These are phyloP conservation scores for Scolopax rusticola DNA, from an alignment of 2,797 vertebrate genomes.

Conservation along the genomic window DNA sequence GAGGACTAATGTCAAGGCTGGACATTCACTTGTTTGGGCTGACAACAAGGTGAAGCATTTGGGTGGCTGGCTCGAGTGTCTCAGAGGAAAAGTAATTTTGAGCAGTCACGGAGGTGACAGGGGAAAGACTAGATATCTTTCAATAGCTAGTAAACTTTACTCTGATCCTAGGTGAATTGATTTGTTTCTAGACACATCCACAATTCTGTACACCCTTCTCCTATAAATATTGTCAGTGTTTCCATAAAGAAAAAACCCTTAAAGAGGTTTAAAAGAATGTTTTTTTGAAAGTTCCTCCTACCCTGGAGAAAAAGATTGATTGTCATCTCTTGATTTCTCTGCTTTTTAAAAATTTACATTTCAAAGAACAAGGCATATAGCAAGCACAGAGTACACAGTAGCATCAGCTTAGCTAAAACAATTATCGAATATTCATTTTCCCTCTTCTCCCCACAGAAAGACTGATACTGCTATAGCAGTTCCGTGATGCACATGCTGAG, in stretches of 20 bases:
- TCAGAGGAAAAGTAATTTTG: background rate
- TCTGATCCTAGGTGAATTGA: background rate
- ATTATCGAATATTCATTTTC: conserved; percentile 38
- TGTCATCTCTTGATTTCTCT: background rate
- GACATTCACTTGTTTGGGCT: background rate
- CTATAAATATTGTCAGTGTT: background rate
- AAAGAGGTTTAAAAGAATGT: background rate
- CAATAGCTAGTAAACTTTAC: rapidly evolving
- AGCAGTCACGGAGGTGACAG: background rate
- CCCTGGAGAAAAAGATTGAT: background rate
- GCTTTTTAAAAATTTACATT: conserved; percentile 9
- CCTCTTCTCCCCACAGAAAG: background rate
- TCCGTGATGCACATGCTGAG: background rate
- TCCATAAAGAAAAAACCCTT: background rate
- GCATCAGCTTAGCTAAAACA: background rate
- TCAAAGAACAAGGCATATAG: conserved; percentile 9
- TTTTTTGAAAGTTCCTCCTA: background rate
- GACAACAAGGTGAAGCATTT: background rate
- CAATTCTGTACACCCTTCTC: background rate
- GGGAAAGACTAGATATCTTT: background rate
- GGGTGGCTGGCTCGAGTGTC: background rate
- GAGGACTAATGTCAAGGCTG: background rate
- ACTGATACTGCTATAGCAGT: background rate
- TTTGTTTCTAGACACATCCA: background rate
- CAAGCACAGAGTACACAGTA: background rate